Evolutionary conservation across 2,113 vertebrate genomes (phyloP).

Genomic region (Pavo muticus): DNA sequence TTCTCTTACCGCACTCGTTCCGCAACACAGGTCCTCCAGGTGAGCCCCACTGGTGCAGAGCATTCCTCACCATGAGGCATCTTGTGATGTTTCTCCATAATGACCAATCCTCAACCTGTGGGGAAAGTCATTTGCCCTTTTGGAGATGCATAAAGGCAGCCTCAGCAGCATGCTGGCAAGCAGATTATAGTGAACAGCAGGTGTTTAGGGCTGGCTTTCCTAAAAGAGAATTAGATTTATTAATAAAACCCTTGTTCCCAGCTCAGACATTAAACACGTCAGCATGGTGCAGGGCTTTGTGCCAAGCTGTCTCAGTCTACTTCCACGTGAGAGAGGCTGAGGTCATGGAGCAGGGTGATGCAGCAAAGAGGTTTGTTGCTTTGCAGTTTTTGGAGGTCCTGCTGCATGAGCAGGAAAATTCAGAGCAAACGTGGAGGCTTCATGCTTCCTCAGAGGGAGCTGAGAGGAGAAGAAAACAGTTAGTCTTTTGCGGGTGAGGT

Average conservation of each 20-base stretch:
- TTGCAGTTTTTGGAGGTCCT: neutral
- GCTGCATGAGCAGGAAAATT: neutral
- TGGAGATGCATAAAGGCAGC: neutral
- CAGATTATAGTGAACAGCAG: neutral
- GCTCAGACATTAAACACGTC: neutral
- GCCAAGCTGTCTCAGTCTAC: neutral
- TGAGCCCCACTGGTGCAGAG: neutral
- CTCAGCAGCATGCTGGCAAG: neutral
- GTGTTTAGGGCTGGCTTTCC: neutral
- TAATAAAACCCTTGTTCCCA: slow-evolving; percentile 18
- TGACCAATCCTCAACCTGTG: fast-evolving
- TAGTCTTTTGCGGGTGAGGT: neutral
- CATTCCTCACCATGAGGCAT: fast-evolving
- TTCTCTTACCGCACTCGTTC: slow-evolving; percentile 93
- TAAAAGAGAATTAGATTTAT: slow-evolving; percentile 11
- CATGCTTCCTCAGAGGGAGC: neutral
- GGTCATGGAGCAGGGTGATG: neutral
- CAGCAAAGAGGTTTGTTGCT: neutral
- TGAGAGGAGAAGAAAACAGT: neutral
- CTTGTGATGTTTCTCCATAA: neutral
- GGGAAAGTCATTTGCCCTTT: neutral
- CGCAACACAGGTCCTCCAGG: slow-evolving; percentile 88
- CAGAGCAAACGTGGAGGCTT: neutral
- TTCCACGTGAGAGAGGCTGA: neutral
- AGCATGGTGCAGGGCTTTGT: neutral